Evolutionary conservation across 2,113 vertebrate species (phyloP).

Genomic region (Epinephelus cyanopodus): DNA sequence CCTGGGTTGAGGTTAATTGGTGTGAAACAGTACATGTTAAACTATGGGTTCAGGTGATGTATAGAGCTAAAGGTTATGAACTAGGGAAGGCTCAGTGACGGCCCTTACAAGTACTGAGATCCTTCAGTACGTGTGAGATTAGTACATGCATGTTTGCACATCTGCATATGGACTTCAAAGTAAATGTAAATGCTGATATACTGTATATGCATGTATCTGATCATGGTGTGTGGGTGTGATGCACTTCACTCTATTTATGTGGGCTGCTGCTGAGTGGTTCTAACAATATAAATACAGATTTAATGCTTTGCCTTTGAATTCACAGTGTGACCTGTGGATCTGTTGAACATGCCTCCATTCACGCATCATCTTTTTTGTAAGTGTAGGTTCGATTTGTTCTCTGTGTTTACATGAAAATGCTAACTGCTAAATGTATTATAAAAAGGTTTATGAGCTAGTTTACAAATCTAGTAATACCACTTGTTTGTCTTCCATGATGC

Average conservation of each 20-base stretch:
- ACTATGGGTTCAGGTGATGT: neutral
- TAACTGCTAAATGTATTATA: neutral
- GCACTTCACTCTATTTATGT: constrained; percentile 64
- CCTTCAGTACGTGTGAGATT: neutral
- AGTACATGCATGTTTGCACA: neutral
- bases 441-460: neutral
- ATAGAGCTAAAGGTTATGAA: neutral
- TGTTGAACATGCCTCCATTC: constrained; percentile 21
- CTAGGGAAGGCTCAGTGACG: neutral
- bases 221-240: constrained; percentile 65
- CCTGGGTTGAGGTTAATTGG: constrained; percentile 44
- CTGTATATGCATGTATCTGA: constrained; percentile 30
- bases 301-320: constrained; percentile 43
- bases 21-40: neutral
- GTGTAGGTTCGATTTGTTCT: neutral
- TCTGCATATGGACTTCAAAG: neutral
- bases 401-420: neutral
- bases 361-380: neutral
- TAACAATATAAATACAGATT: constrained; percentile 55
- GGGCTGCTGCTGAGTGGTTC: constrained; percentile 55
- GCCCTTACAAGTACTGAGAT: constrained; percentile 15
- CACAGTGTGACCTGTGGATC: constrained; percentile 7
- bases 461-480: neutral
- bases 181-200: constrained; percentile 25
- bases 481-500: neutral